phyloP scores from a whole-genome alignment of 2,888 invertebrate species.

The Euclidia mi region DNA sequence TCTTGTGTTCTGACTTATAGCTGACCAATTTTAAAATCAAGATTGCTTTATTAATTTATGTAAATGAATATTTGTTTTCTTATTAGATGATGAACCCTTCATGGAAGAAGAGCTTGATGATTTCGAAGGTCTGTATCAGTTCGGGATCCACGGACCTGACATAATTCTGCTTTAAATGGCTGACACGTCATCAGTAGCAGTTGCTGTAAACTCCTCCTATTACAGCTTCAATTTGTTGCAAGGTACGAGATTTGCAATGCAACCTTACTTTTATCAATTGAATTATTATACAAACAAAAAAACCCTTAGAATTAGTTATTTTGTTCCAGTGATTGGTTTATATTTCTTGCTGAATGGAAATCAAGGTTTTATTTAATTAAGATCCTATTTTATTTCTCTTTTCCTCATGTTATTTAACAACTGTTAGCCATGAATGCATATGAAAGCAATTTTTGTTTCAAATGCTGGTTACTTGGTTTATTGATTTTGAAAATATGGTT shows the following conservation, averaged over 20 bases:
- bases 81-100: constrained; percentile 76
- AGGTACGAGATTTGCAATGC: constrained; percentile 28
- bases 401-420: constrained; percentile 42
- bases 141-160: constrained; percentile 66
- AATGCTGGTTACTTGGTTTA: constrained; percentile 20
- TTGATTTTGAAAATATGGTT: constrained; percentile 41
- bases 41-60: too few species aligned
- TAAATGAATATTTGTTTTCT: too few species aligned
- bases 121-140: constrained; percentile 65
- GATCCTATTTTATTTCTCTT: constrained; percentile 42
- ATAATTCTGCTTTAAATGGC: constrained; percentile 66
- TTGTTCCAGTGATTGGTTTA: constrained; percentile 54
- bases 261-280: constrained; percentile 35
- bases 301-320: constrained; percentile 60
- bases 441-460: constrained; percentile 39
- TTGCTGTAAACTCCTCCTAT: constrained; percentile 33
- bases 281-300: constrained; percentile 40
- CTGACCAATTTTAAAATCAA: too few species aligned
- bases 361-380: constrained; percentile 42
- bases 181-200: constrained; percentile 4
- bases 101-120: constrained; percentile 75
- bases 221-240: constrained; percentile 33
- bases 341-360: constrained; percentile 54
- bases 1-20: too few species aligned
- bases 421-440: constrained; percentile 30